Percentiles rank a stretch among this genome's conserved stretches.
These are phyloP conservation scores for Pegoplata infirma DNA, from an alignment of 2,888 invertebrate species.

Conservation along the genomic window DNA sequence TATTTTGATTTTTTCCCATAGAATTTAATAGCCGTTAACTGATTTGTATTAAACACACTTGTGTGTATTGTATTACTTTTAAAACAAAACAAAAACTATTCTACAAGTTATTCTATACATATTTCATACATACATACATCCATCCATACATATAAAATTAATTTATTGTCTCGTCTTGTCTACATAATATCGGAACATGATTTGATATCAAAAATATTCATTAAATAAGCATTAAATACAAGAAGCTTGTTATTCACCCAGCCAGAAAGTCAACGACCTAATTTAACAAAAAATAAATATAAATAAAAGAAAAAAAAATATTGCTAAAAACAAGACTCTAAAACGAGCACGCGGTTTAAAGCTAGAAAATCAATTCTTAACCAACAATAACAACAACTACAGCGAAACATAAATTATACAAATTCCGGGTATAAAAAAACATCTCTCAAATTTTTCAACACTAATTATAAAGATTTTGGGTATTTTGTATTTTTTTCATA, in stretches of 20 bases:
- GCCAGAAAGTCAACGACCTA: slow-evolving; percentile 72
- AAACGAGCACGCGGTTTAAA: slow-evolving; percentile 56
- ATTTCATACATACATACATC: no score
- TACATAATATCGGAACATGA: slow-evolving; percentile 51
- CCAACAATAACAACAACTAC: slow-evolving; percentile 28
- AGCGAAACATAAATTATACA: slow-evolving; percentile 23
- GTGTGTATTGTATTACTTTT: slow-evolving; percentile 24
- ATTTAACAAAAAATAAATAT: slow-evolving; percentile 20
- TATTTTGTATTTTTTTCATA: not conserved
- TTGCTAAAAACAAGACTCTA: slow-evolving; percentile 27
- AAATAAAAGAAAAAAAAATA: slow-evolving; percentile 31
- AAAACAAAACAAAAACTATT: slow-evolving; percentile 5
- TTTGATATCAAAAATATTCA: slow-evolving; percentile 74
- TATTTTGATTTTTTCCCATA: slow-evolving; percentile 41
- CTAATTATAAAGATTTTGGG: not conserved
- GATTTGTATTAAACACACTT: slow-evolving; percentile 14
- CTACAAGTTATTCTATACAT: slow-evolving; percentile 55
- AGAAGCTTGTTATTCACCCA: slow-evolving; percentile 46
- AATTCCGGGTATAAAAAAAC: slow-evolving; percentile 54
- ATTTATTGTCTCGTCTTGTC: slow-evolving; percentile 30
- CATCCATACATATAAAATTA: no score
- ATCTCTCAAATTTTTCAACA: not conserved
- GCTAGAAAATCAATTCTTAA: slow-evolving; percentile 57
- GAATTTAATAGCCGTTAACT: slow-evolving; percentile 26
- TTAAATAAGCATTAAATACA: slow-evolving; percentile 73